Base-by-base conservation (phyloP, 2,797 vertebrate genomes). In the Tauraco hartlaubi region DNA sequence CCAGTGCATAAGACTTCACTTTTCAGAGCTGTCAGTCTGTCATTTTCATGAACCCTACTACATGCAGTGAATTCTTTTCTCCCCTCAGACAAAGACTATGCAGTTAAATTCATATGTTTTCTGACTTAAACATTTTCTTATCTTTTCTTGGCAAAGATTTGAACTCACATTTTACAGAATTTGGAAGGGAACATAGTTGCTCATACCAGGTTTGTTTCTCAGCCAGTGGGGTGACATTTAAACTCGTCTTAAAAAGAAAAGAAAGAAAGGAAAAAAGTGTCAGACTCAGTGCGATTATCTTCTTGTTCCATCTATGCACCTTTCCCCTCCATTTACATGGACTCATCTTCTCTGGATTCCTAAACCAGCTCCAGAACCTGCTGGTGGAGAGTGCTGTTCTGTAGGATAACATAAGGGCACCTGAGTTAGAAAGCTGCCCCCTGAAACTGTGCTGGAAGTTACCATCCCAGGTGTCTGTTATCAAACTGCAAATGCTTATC, bases 171-270 rank as follows among this genome's bases (percentile, higher is more conserved):
- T 79, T 90, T 61, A 63, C 26, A 41, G n/a, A 62, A 56, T 48
- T 54, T 66, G 43, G 12, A 80, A 75, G 8, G 76, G 56, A 77
- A 4, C 11, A 56, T 43, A 90, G 3, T 85, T 94, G 64, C 56
- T 79, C 61, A 85, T 82, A 64, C 54, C 85, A 16, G 48, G 31
- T 44, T 96, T 9, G 22, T 78, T 92, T 80, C 91, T 81, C 22
- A 79, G 54, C 22, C 63, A 92, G 43, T 5, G 7, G 5, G 59
- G 69, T 88, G 73, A 94, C 52, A 66, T 90, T 91, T 80, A 88
- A 96, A 74, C 15, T 59, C 78, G 59, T 90, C 84, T 92, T 63
- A 31, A 79, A 88, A 81, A 51, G 41, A 81, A 84, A 83, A 62
- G 33, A n/a, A 67, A 44, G 13, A 17, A 31, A 12, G 10, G 21